Base-by-base conservation (phyloP, 1,140 invertebrate species). In the Trichomalopsis sarcophagae region DNA sequence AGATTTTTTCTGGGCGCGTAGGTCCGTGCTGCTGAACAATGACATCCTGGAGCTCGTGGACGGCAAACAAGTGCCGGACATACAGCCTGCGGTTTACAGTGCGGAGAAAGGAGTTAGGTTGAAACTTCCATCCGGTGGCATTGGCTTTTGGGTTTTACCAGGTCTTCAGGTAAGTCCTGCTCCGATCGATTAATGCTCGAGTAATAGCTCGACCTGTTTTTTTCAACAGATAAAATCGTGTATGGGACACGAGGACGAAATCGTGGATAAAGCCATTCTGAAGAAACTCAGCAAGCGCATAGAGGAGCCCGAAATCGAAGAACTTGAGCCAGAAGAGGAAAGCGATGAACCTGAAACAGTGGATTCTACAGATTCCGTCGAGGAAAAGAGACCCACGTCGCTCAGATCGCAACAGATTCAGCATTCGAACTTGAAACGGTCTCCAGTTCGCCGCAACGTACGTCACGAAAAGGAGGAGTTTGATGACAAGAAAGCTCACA, bases 101-200 rank as follows among this genome's bases (percentile, higher is more conserved):
- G 89, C 92, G 21, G 87, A 92, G 68, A 92, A 93, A 82, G 93
- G 92, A 0, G 81, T 94, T 0, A 87, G 92, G 36, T 83, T 95
- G 10, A 93, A 92, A 47, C 82, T 95, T 4, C 94, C 94, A 21
- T 91, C 94, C 0, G 94, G 93, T 81, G 92, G 92, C 3, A 94
- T 95, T 71, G 94, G 94, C 0, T 95, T 95, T 87, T 95, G 94
- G 94, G 93, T 95, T 5, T 82, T 95, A 13, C 93, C 94, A 2
- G 93, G 93, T 81, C 90, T 94, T 1, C 92, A 94, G 89, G 91
- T 95, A 89, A 84, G 73, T 62, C 1, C 30, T 71, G 7, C 2
- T 0, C 30, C 2, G 30, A n/a, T n/a, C 47, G 4, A 50, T 66
- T 5, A 17, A n/a, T 27, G 66, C 66, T 23, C 5, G 0, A 68